Percentiles rank a stretch among this genome's conserved stretches.
Evolutionary conservation across 2,888 invertebrate genomes (phyloP).

Genomic region (Drosophila antonietae): DNA sequence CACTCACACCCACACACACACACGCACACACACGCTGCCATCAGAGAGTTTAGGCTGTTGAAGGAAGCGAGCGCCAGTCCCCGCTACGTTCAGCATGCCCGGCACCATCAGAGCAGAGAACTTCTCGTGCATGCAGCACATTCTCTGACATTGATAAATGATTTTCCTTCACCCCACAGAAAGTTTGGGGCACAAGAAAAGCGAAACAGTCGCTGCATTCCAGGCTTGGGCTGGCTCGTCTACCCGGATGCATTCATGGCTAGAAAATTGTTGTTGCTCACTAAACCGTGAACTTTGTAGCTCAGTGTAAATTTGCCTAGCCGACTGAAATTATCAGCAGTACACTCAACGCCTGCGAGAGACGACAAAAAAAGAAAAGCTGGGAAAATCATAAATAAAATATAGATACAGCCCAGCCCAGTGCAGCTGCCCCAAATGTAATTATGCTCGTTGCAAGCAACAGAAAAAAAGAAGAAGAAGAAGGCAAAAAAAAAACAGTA

Average conservation of each 20-base stretch:
- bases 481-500: neutral
- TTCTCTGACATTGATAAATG: slow-evolving; percentile 80
- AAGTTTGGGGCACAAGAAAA: slow-evolving; percentile 72
- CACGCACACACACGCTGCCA: neutral
- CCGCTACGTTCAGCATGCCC: neutral
- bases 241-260: slow-evolving; percentile 74
- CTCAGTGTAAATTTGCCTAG: slow-evolving; percentile 53
- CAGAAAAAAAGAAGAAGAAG: neutral
- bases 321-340: slow-evolving; percentile 63
- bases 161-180: slow-evolving; percentile 54
- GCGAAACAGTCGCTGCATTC: slow-evolving; percentile 46
- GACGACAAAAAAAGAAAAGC: slow-evolving; percentile 6
- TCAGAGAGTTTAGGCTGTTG: slow-evolving; percentile 43
- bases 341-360: slow-evolving; percentile 45
- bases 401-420: slow-evolving; percentile 41
- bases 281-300: slow-evolving; percentile 72
- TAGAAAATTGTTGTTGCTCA: slow-evolving; percentile 75
- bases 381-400: slow-evolving; percentile 72
- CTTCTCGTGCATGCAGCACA: slow-evolving; percentile 76
- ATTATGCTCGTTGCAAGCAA: slow-evolving; percentile 43
- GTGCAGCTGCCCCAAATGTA: slow-evolving; percentile 52
- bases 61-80: neutral
- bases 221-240: neutral
- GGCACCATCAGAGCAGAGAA: slow-evolving; percentile 30
- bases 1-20: slow-evolving; percentile 15